A percentile compares a stretch with the other conserved stretches of the same genome.
Evolutionary conservation across 2,888 invertebrate species (phyloP).

Genomic region (Lobophora halterata): DNA sequence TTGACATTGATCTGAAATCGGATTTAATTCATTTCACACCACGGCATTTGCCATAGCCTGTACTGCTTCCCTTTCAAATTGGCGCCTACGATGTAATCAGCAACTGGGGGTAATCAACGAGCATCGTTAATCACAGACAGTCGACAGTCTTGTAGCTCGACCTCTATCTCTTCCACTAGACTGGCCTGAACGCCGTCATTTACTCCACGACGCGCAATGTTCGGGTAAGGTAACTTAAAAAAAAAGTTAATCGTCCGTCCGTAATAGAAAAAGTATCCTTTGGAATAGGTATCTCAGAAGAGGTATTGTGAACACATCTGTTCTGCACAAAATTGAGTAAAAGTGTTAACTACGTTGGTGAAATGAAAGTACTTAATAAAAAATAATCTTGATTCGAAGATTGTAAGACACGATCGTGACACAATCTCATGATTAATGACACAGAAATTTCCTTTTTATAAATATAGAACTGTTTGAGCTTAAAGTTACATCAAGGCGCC

Average conservation of each 20-base stretch:
- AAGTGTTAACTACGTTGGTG: too few species aligned
- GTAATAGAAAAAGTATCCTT: not conserved
- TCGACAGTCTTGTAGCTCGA: conserved; percentile 27
- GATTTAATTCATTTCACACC: too few species aligned
- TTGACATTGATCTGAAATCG: too few species aligned
- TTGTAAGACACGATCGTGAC: too few species aligned
- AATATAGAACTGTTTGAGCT: too few species aligned
- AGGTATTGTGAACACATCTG: not conserved
- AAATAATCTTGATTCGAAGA: too few species aligned
- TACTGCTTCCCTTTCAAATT: conserved; percentile 5
- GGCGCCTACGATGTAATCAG: conserved; percentile 7
- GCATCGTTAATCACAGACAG: conserved; percentile 35
- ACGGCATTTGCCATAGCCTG: too few species aligned
- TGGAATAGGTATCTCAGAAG: not conserved
- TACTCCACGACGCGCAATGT: conserved; percentile 3
- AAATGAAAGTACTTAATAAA: too few species aligned
- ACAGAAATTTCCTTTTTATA: too few species aligned
- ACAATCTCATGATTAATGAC: too few species aligned
- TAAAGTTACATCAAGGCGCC: too few species aligned
- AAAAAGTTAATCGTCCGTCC: not conserved
- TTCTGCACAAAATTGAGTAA: too few species aligned
- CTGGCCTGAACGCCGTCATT: conserved; percentile 22
- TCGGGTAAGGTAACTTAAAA: conserved; percentile 7
- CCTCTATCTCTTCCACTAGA: conserved; percentile 43
- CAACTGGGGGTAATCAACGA: conserved; percentile 30